These are phyloP conservation scores for Papilio aristodemus DNA, from an alignment of 1,140 invertebrate genomes.

Conservation along the genomic window DNA sequence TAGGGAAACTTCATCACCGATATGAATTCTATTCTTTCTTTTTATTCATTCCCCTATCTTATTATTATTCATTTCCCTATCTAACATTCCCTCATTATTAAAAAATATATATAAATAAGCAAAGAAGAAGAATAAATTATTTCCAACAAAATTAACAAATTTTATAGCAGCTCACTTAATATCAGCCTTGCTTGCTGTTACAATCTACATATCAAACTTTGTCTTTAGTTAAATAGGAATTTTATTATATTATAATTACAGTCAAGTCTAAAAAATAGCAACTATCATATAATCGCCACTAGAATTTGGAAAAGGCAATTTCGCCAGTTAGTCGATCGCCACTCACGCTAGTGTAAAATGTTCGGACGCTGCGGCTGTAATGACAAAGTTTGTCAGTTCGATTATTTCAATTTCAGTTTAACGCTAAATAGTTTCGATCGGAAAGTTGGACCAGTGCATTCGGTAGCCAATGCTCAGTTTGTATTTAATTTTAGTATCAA, in stretches of 20 bases:
- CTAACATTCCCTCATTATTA: too few relatives aligned
- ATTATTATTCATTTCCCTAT: too few relatives aligned
- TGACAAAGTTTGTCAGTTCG: constrained; percentile 18
- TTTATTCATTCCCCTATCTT: too few relatives aligned
- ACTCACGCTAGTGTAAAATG: neutral
- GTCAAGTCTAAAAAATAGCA: neutral
- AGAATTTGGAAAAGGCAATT: neutral
- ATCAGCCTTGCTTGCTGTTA: too few relatives aligned
- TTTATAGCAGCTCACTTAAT: too few relatives aligned
- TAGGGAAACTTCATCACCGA: too few relatives aligned
- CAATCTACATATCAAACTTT: too few relatives aligned
- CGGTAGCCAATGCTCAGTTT: neutral
- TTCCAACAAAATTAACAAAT: too few relatives aligned
- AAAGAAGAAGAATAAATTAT: too few relatives aligned
- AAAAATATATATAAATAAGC: too few relatives aligned
- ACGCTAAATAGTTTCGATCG: constrained; percentile 24
- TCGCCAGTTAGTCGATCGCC: constrained; percentile 9
- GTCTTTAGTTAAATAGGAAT: too few relatives aligned
- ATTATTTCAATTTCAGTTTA: constrained; percentile 23
- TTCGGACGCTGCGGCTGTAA: constrained; percentile 2
- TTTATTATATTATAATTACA: neutral
- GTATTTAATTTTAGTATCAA: neutral
- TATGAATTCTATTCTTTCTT: too few relatives aligned
- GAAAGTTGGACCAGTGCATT: neutral
- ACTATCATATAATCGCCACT: neutral